Percentiles rank a stretch among this genome's conserved stretches.
These are phyloP conservation scores for Catocala nupta DNA, from an alignment of 2,888 invertebrate species.

Conservation along the genomic window DNA sequence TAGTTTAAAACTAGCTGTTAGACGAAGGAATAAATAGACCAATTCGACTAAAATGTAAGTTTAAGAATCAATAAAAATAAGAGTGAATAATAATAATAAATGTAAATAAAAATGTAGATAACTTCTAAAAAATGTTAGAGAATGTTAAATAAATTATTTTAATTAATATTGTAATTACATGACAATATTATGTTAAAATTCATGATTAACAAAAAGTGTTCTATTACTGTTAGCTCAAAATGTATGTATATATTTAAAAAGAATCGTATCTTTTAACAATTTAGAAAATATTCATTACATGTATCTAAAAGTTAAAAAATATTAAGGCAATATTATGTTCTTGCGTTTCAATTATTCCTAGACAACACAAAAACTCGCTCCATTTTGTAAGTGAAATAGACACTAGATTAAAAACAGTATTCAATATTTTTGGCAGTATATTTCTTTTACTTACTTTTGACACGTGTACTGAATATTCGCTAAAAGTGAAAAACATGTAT, in stretches of 20 bases:
- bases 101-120: slow-evolving; percentile 40
- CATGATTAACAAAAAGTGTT: background rate
- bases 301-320: too few relatives aligned
- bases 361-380: too few relatives aligned
- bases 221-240: background rate
- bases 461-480: too few relatives aligned
- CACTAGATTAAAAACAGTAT: too few relatives aligned
- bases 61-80: slow-evolving; percentile 37
- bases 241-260: background rate
- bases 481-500: too few relatives aligned
- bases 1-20: slow-evolving; percentile 37
- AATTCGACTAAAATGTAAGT: slow-evolving; percentile 50
- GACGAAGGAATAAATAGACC: slow-evolving; percentile 49
- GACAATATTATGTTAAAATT: slow-evolving; percentile 37
- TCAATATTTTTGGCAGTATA: too few relatives aligned
- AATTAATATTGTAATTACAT: slow-evolving; percentile 30
- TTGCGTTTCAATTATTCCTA: too few relatives aligned
- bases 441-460: too few relatives aligned
- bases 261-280: too few relatives aligned
- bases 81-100: slow-evolving; percentile 22
- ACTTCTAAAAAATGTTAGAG: slow-evolving; percentile 17
- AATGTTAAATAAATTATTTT: slow-evolving; percentile 28
- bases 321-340: too few relatives aligned
- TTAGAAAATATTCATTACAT: too few relatives aligned
- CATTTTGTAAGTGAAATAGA: too few relatives aligned